Evolutionary conservation across 2,888 invertebrate species (phyloP), one percentile per base, ranked within the genome.

Genomic region (Athripsodes cinereus): DNA sequence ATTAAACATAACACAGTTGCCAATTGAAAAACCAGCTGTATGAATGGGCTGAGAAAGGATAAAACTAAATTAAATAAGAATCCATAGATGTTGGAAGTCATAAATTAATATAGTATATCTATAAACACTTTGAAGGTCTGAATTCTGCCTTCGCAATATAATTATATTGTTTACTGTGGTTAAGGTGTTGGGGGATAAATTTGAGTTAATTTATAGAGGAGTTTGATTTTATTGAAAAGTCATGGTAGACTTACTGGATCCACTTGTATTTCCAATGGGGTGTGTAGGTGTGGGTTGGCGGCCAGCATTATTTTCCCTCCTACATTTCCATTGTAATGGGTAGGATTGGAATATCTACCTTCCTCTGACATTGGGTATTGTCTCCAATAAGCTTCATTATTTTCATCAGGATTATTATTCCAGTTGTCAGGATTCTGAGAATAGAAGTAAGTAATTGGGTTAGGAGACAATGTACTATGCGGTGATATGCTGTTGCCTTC

Each of bases 231-330:
- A n/a, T n/a, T n/a, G n/a, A n/a, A n/a, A n/a, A n/a, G n/a, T n/a
- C 26, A 6, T 3, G 26, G 26, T 10, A 53, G 69, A 80, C 80
- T 79, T 78, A 88, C 89, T 68, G 85, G 82, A 74, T 88, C 87
- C 60, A 88, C 82, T 67, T 86, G 82, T 60, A 89, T 78, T 62
- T 80, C 76, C 64, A 88, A 75, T 21, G 83, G 83, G 55, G 73
- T 75, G 65, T 74, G 70, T 70, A 80, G 74, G 68, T 72, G 69
- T 8, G 62, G 54, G 13, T 72, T 50, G 71, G 73, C 65, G 71
- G 59, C 26, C 26, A 56, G 55, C 53, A 66, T 58, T 63, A 70
- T 69, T 66, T 70, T 71, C 18, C 57, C 58, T 18, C 71, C 67
- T 26, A 70, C 63, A 62, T 76, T 78, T 20, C 79, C 78, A 64